phyloP scores from a whole-genome alignment of 2,888 invertebrate genomes.

The Melieria omissa region DNA sequence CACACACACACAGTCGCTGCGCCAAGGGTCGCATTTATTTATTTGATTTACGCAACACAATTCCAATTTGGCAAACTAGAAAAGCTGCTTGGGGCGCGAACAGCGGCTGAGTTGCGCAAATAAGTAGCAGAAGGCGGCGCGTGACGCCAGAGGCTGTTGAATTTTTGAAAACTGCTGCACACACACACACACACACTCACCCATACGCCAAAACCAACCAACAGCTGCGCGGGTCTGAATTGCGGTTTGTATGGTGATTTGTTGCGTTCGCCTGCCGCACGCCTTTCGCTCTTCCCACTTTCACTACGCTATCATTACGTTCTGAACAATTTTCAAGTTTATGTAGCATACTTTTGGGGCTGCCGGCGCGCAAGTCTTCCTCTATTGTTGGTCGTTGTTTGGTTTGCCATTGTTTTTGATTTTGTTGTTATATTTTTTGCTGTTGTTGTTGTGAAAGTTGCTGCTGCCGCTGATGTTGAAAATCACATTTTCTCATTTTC shows the following conservation, averaged over 20 bases:
- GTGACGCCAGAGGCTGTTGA: too few species aligned
- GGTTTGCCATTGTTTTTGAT: not conserved
- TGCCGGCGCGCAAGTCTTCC: not conserved
- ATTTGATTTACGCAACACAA: slow-evolving; percentile 47
- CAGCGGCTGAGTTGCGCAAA: too few species aligned
- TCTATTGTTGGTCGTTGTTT: not conserved
- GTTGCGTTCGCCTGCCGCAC: not conserved
- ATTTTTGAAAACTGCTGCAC: too few species aligned
- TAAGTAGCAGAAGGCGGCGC: too few species aligned
- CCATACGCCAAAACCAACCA: too few species aligned
- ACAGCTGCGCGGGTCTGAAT: not conserved
- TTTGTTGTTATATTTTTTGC: slow-evolving; percentile 12
- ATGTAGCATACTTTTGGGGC: not conserved
- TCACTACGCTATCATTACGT: slow-evolving; percentile 13
- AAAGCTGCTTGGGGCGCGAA: too few species aligned
- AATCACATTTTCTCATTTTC: slow-evolving; percentile 27
- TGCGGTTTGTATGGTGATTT: slow-evolving; percentile 33
- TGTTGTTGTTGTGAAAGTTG: slow-evolving; percentile 3
- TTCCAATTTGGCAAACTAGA: slow-evolving; percentile 40
- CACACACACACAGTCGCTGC: not conserved
- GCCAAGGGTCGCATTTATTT: slow-evolving; percentile 40
- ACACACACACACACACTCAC: too few species aligned
- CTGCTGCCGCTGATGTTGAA: slow-evolving; percentile 8
- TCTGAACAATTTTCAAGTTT: slow-evolving; percentile 29
- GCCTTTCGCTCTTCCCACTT: not conserved